Conservation (phyloP, 2,888 invertebrate species). For the Leptothorax acervorum region DNA sequence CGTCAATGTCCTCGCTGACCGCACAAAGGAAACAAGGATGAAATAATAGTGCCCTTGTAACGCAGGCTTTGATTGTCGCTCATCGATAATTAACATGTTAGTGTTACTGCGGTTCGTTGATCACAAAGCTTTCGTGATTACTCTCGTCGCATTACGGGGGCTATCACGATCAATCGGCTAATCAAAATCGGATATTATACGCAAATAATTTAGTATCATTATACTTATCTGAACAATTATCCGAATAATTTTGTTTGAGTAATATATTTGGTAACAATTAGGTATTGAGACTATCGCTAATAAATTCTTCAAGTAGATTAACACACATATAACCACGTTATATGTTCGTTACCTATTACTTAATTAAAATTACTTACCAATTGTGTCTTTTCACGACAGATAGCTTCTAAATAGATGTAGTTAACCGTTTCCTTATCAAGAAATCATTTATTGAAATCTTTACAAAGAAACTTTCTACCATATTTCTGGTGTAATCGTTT, state of each 20-base stretch:
- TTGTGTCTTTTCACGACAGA: not conserved
- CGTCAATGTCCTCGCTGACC: conserved; percentile 32
- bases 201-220: not conserved
- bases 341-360: not conserved
- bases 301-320: not conserved
- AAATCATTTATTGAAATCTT: not conserved
- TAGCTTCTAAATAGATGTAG: not conserved
- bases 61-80: conserved; percentile 62
- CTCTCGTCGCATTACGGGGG: not conserved
- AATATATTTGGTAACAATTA: not conserved
- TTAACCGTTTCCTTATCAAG: not conserved
- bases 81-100: conserved; percentile 57
- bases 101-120: conserved; percentile 36
- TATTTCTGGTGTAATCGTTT: not conserved
- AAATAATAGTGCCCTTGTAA: conserved; percentile 50
- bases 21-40: conserved; percentile 60
- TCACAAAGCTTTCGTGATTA: conserved; percentile 23
- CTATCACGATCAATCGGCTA: not conserved
- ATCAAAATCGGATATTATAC: conserved; percentile 8
- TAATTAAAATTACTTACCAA: not conserved
- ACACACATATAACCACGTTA: not conserved
- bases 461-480: not conserved
- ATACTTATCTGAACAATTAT: not conserved
- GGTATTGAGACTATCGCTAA: not conserved
- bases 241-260: not conserved